These are phyloP conservation scores for Fulmarus glacialis DNA, from an alignment of 2,113 vertebrate species.

Conservation along the genomic window DNA sequence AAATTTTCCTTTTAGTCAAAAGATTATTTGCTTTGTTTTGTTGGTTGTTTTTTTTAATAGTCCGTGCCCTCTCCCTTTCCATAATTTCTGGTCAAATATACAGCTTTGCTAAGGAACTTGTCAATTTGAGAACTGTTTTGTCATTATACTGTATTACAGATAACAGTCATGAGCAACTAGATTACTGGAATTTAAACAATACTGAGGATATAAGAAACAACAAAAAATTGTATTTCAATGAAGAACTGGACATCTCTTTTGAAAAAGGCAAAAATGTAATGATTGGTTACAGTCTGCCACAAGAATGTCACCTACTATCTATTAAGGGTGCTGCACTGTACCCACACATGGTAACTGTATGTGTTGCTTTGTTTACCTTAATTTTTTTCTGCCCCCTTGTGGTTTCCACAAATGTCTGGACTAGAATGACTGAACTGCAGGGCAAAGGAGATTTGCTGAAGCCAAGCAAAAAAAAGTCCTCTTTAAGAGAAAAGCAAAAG, in stretches of 20 bases:
- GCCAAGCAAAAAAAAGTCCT: not conserved
- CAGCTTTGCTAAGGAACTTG: not conserved
- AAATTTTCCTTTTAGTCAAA: not conserved
- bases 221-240: not conserved
- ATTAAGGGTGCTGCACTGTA: not conserved
- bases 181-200: not conserved
- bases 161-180: not conserved
- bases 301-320: not conserved
- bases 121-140: not conserved
- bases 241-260: not conserved
- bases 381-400: not conserved
- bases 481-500: not conserved
- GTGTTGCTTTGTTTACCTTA: not conserved
- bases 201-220: not conserved
- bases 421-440: not conserved
- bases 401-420: not conserved
- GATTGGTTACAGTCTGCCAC: not conserved
- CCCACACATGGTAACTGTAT: not conserved
- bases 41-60: not conserved
- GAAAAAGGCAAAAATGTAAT: not conserved
- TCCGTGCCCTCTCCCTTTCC: not conserved
- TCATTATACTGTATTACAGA: not conserved
- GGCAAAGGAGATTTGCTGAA: not conserved
- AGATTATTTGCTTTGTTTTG: not conserved
- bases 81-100: not conserved